Evolutionary conservation across 2,797 vertebrate species (phyloP).

Genomic region (Salmo trutta): DNA sequence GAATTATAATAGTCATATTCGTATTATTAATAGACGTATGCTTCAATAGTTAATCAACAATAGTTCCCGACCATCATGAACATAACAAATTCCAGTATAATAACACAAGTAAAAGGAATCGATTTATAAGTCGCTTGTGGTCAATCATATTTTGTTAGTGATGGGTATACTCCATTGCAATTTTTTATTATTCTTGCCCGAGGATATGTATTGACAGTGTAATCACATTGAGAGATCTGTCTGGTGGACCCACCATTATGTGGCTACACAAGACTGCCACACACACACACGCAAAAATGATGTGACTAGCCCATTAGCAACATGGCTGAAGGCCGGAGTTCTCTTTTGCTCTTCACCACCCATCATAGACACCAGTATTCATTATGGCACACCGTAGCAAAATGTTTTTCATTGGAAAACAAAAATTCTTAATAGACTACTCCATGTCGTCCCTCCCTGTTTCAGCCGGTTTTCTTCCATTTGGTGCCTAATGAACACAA

Average conservation of each 20-base stretch:
- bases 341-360: not conserved
- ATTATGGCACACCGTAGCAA: not conserved
- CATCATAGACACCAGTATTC: not conserved
- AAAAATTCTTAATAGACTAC: not conserved
- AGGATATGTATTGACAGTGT: not conserved
- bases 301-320: too few relatives aligned
- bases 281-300: too few relatives aligned
- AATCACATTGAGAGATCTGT: not conserved
- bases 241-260: not conserved
- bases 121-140: not conserved
- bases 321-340: not conserved
- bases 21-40: not conserved
- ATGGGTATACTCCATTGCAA: not conserved
- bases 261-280: not conserved
- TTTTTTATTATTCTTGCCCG: not conserved
- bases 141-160: not conserved
- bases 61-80: too few relatives aligned
- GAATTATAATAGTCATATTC: not conserved
- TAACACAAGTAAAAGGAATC: not conserved
- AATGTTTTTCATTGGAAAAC: not conserved
- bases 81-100: not conserved
- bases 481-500: not conserved
- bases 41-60: not conserved
- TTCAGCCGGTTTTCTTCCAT: not conserved
- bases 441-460: not conserved